These are phyloP conservation scores for Enhydra lutris DNA, from an alignment of 2,113 vertebrate genomes.

Conservation along the genomic window DNA sequence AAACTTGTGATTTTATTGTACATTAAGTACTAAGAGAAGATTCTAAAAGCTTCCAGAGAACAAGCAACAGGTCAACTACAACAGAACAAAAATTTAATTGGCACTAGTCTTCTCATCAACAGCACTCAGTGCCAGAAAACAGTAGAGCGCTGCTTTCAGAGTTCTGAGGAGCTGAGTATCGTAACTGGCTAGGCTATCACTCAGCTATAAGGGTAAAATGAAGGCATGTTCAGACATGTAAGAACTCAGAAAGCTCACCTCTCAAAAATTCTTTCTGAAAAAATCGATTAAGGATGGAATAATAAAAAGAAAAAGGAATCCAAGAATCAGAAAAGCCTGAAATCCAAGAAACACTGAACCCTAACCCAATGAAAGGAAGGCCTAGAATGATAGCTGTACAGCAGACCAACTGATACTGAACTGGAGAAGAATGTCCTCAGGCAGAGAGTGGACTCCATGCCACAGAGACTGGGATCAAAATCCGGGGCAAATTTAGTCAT, in stretches of 20 bases:
- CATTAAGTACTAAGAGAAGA: not conserved
- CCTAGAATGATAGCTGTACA: not conserved
- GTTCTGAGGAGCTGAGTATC: not conserved
- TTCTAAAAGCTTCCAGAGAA: not conserved
- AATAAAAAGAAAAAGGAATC: not conserved
- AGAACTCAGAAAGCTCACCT: not conserved
- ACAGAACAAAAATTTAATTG: not conserved
- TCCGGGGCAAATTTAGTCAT: not conserved
- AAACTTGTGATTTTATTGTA: not conserved
- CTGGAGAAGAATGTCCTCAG: not conserved
- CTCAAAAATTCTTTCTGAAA: not conserved
- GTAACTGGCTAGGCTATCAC: not conserved
- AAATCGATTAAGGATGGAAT: not conserved
- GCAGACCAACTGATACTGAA: not conserved
- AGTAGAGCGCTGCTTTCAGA: not conserved
- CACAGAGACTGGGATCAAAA: not conserved
- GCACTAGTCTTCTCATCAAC: not conserved
- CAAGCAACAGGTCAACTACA: not conserved
- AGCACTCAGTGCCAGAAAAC: not conserved
- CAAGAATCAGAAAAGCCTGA: not conserved
- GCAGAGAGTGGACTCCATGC: not conserved
- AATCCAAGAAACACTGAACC: not conserved
- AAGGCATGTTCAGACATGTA: not conserved
- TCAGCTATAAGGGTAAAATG: not conserved
- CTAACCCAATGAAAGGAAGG: not conserved